Percentiles rank a stretch among this genome's conserved stretches.
phyloP scores from a whole-genome alignment of 1,140 invertebrate genomes.

The Stenopsyche tienmushanensis region DNA sequence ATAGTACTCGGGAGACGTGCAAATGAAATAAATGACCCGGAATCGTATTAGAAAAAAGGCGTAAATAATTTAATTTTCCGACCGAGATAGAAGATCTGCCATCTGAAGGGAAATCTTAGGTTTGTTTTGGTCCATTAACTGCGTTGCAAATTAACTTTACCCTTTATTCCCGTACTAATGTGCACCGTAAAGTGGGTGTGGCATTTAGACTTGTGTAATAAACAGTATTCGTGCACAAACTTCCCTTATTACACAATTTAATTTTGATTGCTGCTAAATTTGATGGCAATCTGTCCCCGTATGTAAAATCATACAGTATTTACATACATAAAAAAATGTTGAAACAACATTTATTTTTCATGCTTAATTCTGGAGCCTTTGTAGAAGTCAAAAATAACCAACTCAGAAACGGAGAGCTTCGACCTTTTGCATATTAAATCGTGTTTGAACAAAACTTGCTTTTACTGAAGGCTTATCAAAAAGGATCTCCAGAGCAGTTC shows the following conservation, averaged over 20 bases:
- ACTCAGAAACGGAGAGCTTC: background rate
- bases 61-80: slow-evolving; percentile 35
- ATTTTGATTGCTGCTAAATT: no score
- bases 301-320: no score
- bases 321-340: no score
- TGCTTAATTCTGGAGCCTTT: no score
- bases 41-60: slow-evolving; percentile 23
- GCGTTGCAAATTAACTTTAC: slow-evolving; percentile 14
- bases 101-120: slow-evolving; percentile 24
- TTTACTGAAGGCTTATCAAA: no score
- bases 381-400: no score
- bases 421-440: slow-evolving; percentile 14
- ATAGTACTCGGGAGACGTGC: background rate
- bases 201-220: no score
- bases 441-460: background rate
- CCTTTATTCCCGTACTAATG: background rate
- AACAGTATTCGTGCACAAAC: no score
- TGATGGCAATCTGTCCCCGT: no score
- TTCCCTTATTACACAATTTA: no score
- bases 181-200: slow-evolving; percentile 10
- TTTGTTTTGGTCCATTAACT: slow-evolving; percentile 35
- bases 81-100: slow-evolving; percentile 20
- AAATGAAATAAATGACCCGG: slow-evolving; percentile 26
- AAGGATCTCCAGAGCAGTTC: no score
- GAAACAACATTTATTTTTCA: no score